Conservation (phyloP, 1,140 invertebrate species). For the Grapholita molesta region DNA sequence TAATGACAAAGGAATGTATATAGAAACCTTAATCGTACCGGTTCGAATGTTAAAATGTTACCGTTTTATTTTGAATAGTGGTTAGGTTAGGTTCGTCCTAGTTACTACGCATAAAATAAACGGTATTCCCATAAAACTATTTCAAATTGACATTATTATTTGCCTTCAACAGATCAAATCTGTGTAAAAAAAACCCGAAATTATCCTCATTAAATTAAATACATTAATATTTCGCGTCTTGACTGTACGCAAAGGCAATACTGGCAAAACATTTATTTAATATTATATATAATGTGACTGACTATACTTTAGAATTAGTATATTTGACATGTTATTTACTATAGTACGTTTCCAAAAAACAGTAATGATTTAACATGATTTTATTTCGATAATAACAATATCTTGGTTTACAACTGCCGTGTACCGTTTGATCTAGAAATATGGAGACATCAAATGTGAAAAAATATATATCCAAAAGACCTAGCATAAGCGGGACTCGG, state of each 20-base stretch:
- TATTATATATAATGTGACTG: neutral
- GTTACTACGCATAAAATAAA: neutral
- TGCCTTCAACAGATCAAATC: neutral
- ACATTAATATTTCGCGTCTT: neutral
- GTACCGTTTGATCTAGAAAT: no score
- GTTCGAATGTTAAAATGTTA: no score
- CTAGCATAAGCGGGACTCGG: no score
- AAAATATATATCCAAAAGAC: no score
- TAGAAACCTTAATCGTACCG: no score
- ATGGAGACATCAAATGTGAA: no score
- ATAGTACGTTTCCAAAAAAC: neutral
- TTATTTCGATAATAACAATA: neutral
- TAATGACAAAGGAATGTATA: no score
- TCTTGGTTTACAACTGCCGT: no score
- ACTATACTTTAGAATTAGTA: neutral
- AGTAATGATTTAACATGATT: neutral
- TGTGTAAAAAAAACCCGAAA: neutral
- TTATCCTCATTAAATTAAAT: neutral
- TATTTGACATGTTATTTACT: neutral
- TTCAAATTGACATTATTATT: neutral
- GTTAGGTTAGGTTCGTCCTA: no score
- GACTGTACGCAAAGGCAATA: neutral
- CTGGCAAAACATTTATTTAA: neutral
- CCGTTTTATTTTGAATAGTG: neutral
- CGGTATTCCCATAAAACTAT: neutral